A percentile compares a stretch with the other conserved stretches of the same genome.
Conservation (phyloP, 2,797 vertebrate species). For the Echiichthys vipera region DNA sequence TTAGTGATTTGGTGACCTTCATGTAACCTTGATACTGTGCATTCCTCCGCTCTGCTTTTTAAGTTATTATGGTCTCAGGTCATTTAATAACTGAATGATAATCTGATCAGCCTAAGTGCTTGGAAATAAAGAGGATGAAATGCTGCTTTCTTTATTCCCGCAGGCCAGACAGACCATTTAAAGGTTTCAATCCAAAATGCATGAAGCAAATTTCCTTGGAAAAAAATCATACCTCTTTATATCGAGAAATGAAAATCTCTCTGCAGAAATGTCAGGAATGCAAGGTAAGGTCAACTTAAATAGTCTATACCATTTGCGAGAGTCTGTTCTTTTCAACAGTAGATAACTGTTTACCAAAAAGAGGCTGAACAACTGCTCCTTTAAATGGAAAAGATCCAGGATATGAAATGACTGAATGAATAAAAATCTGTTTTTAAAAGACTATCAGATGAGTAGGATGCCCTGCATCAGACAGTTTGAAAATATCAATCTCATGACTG, state of each 20-base stretch:
- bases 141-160: conserved; percentile 51
- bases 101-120: conserved; percentile 75
- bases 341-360: not conserved
- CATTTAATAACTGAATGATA: conserved; percentile 70
- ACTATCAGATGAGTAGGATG: not conserved
- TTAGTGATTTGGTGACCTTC: conserved; percentile 52
- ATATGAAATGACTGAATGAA: not conserved
- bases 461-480: not conserved
- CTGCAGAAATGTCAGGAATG: not conserved
- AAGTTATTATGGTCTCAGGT: conserved; percentile 53
- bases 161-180: conserved; percentile 28
- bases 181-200: conserved; percentile 26
- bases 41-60: conserved; percentile 54
- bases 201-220: conserved; percentile 29
- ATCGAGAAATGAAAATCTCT: conserved; percentile 12
- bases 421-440: too few species aligned
- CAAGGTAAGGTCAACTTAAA: not conserved
- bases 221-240: conserved; percentile 7
- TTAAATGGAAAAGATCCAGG: not conserved
- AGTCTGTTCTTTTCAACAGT: not conserved
- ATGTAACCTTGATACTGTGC: conserved; percentile 51
- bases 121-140: conserved; percentile 64
- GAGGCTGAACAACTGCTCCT: not conserved
- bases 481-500: not conserved
- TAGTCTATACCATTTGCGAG: not conserved